These are phyloP conservation scores for Odocoileus hemionus DNA, from an alignment of 2,113 vertebrate species.

Conservation along the genomic window DNA sequence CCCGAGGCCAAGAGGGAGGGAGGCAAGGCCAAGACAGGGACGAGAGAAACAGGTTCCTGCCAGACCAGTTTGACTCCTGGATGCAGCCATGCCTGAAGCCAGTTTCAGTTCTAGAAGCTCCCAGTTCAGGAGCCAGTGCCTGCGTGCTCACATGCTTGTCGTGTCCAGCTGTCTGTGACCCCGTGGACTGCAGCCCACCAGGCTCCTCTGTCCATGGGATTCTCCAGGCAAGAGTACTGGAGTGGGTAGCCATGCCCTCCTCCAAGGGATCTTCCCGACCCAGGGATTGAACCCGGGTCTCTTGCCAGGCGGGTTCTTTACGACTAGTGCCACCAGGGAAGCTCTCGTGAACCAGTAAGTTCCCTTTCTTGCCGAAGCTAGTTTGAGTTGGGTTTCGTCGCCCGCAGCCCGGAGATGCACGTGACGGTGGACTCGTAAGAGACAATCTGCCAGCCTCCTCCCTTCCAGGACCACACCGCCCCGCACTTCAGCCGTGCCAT, in stretches of 20 bases:
- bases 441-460: not conserved
- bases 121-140: not conserved
- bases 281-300: not conserved
- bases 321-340: not conserved
- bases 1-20: not conserved
- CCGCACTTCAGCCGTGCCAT: not conserved
- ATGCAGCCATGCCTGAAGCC: not conserved
- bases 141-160: fast-evolving
- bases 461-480: not conserved
- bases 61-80: not conserved
- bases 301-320: not conserved
- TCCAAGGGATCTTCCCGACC: not conserved
- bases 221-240: not conserved
- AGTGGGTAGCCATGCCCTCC: not conserved
- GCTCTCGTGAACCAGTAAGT: not conserved
- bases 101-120: not conserved
- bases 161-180: not conserved
- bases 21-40: not conserved
- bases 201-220: not conserved
- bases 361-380: not conserved
- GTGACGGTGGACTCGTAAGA: not conserved
- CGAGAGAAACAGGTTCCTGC: not conserved
- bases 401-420: not conserved
- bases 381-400: not conserved
- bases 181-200: not conserved